Evolutionary conservation across 1,140 invertebrate species (phyloP).

Genomic region (Brevipalpus yothersi): DNA sequence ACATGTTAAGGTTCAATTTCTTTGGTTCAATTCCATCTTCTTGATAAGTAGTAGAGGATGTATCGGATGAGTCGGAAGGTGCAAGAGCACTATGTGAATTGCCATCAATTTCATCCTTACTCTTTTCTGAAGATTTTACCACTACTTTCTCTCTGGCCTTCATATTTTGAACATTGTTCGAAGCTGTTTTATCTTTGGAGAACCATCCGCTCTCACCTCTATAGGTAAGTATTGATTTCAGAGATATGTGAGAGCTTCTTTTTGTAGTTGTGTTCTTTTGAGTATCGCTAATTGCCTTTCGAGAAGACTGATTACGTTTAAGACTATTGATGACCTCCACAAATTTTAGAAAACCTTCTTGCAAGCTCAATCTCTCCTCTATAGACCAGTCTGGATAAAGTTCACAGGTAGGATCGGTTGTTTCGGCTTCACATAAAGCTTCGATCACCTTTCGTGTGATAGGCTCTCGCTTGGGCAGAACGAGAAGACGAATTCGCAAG

Average conservation of each 20-base stretch:
- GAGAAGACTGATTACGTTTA: neutral
- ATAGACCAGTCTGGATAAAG: conserved; percentile 37
- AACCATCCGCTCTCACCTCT: neutral
- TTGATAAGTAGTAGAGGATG: neutral
- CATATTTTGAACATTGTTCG: too few relatives aligned
- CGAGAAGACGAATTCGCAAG: conserved; percentile 71
- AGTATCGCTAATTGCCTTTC: neutral
- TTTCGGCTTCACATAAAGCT: conserved; percentile 25
- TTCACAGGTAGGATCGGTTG: conserved; percentile 30
- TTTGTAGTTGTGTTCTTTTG: neutral
- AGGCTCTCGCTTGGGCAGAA: conserved; percentile 37
- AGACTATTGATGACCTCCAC: conserved; percentile 56
- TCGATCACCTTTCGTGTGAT: conserved; percentile 24
- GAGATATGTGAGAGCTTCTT: neutral
- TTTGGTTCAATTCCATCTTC: neutral
- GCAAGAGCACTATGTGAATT: neutral
- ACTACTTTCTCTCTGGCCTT: too few relatives aligned
- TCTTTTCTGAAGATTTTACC: too few relatives aligned
- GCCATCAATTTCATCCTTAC: neutral
- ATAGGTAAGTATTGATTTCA: neutral
- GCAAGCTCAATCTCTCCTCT: conserved; percentile 34
- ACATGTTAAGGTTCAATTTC: neutral
- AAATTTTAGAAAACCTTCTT: conserved; percentile 55
- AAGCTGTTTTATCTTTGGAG: neutral
- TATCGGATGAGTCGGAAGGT: neutral